These are phyloP conservation scores for Tromatobia lineatoria DNA, from an alignment of 2,888 invertebrate genomes.

Conservation along the genomic window DNA sequence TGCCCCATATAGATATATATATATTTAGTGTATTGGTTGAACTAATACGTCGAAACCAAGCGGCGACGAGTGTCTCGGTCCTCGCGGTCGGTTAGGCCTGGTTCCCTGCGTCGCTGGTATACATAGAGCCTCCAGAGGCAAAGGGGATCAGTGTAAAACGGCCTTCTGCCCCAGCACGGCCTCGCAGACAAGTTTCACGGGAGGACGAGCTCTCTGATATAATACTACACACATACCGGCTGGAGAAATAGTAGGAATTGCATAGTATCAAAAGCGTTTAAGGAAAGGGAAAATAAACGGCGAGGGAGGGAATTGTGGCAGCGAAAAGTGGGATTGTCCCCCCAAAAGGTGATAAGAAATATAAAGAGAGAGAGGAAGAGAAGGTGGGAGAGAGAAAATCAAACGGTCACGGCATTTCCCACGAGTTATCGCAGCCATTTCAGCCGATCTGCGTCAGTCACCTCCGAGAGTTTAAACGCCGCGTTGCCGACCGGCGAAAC, in stretches of 20 bases:
- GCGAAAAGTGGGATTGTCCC: neutral
- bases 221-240: constrained; percentile 1
- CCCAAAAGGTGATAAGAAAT: constrained; percentile 8
- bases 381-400: neutral
- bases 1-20: constrained; percentile 2
- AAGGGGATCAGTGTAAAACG: constrained; percentile 83
- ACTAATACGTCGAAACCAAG: constrained; percentile 4
- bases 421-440: constrained; percentile 13
- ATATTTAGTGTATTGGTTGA: constrained; percentile 31
- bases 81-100: constrained; percentile 39
- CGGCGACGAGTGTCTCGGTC: constrained; percentile 45
- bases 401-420: constrained; percentile 5
- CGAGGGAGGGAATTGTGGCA: constrained; percentile 21
- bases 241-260: constrained; percentile 16
- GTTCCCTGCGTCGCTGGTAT: constrained; percentile 70
- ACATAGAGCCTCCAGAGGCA: constrained; percentile 80
- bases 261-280: neutral
- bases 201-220: constrained; percentile 37
- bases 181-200: constrained; percentile 45
- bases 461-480: constrained; percentile 4
- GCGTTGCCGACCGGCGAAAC: constrained; percentile 1
- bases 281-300: neutral
- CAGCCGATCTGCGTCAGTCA: neutral
- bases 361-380: neutral
- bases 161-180: constrained; percentile 79